phyloP scores from a whole-genome alignment of 2,888 invertebrate species.

The Hoplodrina ambigua region DNA sequence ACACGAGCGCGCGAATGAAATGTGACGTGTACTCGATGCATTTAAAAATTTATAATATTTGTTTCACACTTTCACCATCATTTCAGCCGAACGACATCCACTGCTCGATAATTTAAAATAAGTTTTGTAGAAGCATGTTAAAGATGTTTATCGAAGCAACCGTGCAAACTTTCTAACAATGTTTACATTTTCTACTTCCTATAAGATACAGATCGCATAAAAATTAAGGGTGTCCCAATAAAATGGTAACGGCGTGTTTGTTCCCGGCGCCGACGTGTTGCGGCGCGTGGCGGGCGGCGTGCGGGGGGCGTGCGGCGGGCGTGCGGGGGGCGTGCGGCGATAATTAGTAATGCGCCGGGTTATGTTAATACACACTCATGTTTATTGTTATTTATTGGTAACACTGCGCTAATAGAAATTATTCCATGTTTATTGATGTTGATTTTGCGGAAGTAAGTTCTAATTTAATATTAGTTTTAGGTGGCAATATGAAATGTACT shows the following conservation, averaged over 20 bases:
- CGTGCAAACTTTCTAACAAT: neutral
- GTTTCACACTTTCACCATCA: too few species aligned
- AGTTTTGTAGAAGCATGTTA: too few species aligned
- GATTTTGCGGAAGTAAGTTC: neutral
- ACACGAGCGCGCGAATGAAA: too few species aligned
- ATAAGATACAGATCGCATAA: constrained; percentile 34
- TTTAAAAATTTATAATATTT: too few species aligned
- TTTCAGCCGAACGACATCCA: too few species aligned
- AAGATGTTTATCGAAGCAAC: neutral
- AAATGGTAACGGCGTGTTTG: constrained; percentile 50
- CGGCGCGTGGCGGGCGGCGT: neutral
- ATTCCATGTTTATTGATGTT: neutral
- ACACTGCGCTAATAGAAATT: constrained; percentile 1
- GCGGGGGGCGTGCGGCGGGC: constrained; percentile 16
- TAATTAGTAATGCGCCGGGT: constrained; percentile 39
- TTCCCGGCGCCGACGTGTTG: constrained; percentile 19
- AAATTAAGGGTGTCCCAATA: constrained; percentile 45
- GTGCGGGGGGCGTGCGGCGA: constrained; percentile 19
- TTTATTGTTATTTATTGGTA: constrained; percentile 9
- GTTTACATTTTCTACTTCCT: neutral
- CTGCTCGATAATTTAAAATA: too few species aligned
- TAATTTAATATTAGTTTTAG: neutral
- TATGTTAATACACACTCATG: constrained; percentile 23
- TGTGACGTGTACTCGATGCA: too few species aligned
- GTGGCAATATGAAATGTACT: neutral